phyloP scores from a whole-genome alignment of 1,140 invertebrate species.

The Apis dorsata region DNA sequence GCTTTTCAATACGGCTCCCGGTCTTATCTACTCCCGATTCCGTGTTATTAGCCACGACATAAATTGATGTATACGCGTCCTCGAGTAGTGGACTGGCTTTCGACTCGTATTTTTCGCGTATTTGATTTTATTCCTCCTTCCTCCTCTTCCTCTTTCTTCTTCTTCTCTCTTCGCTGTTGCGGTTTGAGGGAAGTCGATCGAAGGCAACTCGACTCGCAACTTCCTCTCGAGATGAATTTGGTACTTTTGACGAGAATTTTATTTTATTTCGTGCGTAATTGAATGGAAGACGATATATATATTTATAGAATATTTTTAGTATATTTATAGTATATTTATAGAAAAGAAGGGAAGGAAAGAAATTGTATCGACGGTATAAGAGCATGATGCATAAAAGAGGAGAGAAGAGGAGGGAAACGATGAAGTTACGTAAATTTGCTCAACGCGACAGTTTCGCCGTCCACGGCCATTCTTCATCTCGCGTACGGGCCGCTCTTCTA shows the following conservation, averaged over 20 bases:
- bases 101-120: conserved; percentile 1
- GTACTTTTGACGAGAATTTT: too few species aligned
- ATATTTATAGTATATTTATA: too few species aligned
- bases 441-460: conserved; percentile 25
- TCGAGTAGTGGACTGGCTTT: conserved; percentile 28
- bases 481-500: conserved; percentile 52
- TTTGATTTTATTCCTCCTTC: neutral
- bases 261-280: too few species aligned
- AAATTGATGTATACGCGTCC: conserved; percentile 45
- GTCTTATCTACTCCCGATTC: conserved; percentile 56
- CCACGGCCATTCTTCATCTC: conserved; percentile 38
- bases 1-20: conserved; percentile 61
- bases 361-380: neutral
- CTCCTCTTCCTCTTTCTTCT: neutral
- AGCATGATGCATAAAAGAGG: neutral
- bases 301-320: too few species aligned
- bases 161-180: too few species aligned
- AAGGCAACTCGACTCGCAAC: neutral
- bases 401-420: neutral
- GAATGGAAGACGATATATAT: too few species aligned
- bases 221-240: too few species aligned
- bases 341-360: neutral
- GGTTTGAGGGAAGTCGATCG: neutral
- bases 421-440: conserved; percentile 46
- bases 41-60: conserved; percentile 54